Evolutionary conservation across 2,888 invertebrate species (phyloP), one percentile per base, ranked within the genome.

Genomic region (Rhaphigaster nebulosa): DNA sequence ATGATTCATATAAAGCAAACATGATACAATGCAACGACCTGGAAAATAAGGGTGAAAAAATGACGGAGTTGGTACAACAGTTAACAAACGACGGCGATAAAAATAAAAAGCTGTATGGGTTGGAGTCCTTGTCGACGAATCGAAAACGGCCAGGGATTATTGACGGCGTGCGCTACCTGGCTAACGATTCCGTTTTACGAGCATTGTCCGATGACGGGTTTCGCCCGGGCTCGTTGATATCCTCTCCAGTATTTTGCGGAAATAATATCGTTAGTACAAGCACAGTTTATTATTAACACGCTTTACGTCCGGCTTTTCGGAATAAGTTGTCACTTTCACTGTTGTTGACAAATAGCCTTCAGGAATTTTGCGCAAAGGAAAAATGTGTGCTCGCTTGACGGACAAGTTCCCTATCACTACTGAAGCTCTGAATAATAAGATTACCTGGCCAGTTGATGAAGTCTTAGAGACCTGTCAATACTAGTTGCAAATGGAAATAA

Each of bases 131-230:
- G 65, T 65, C 65, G 65, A 65, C 65, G 65, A 13, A 65, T 65
- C 65, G 65, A 65, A 65, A 65, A 65, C 65, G 29, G 29, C 15
- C 29, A 15, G 65, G 29, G n/a, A 29, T 65, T 65, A 65, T 65
- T 65, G 65, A 65, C 65, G 65, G 65, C 65, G 65, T 65, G 65
- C 65, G 65, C 65, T 65, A 65, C 65, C 65, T 65, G 65, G 12
- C 65, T 29, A 29, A 65, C 65, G 65, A 65, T 65, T 65, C 10
- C 29, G 0, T 65, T 65, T 65, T 65, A 65, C 6, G 65, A 65
- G 29, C 65, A 29, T 29, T 65, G 29, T 65, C 29, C 65, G 65
- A 29, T 65, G 65, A 65, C 65, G 65, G 65, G 29, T 65, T 65
- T 65, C n/a, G 65, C 1, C 10, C 5, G 60, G 65, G 5, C 65